These are phyloP conservation scores for Pasiphila rectangulata DNA, from an alignment of 2,888 invertebrate species.

Conservation along the genomic window DNA sequence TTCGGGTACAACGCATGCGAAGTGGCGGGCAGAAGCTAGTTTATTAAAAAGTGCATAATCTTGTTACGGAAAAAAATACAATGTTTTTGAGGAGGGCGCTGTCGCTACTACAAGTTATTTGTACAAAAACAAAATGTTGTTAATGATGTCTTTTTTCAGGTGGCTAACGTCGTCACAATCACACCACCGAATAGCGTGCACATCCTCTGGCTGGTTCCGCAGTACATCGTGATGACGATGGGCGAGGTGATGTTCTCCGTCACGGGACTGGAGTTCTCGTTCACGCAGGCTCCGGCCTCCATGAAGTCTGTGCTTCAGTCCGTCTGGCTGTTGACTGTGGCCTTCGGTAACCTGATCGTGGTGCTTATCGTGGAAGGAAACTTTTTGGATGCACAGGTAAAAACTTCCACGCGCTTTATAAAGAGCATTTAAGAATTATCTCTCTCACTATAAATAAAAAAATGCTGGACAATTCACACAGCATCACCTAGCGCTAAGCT, in stretches of 20 bases:
- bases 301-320: conserved; percentile 98
- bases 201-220: conserved; percentile 93
- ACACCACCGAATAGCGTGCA: conserved; percentile 87
- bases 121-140: neutral
- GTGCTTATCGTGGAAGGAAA: conserved; percentile 91
- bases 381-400: conserved; percentile 89
- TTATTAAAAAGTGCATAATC: too few species aligned
- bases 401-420: too few species aligned
- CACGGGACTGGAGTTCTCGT: conserved; percentile 97
- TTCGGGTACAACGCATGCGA: too few species aligned
- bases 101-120: too few species aligned
- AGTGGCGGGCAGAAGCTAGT: too few species aligned
- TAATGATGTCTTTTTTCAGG: conserved; percentile 36
- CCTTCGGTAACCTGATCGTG: conserved; percentile 96
- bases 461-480: too few species aligned
- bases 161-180: conserved; percentile 63
- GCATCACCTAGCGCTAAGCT: too few species aligned
- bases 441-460: too few species aligned
- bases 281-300: conserved; percentile 93
- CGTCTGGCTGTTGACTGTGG: conserved; percentile 94
- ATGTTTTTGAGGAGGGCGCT: too few species aligned
- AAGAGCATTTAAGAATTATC: too few species aligned
- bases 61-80: too few species aligned
- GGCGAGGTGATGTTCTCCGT: conserved; percentile 98
- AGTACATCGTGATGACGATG: conserved; percentile 94